Conservation (phyloP, 2,888 invertebrate genomes). For the Psylliodes chrysocephalus region DNA sequence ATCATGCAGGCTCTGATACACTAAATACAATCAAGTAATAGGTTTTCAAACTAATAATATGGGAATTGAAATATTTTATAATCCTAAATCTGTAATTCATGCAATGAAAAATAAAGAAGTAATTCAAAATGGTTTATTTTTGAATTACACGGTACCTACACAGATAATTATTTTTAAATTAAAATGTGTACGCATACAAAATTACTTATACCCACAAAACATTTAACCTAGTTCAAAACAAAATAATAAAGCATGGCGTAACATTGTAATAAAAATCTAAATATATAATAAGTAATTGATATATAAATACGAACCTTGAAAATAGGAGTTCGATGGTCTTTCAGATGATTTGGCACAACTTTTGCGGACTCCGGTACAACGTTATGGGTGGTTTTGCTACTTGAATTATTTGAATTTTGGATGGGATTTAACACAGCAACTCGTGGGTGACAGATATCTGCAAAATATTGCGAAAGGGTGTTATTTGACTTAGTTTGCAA, state of each 20-base stretch:
- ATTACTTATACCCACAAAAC: neutral
- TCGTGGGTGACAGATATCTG: slow-evolving; percentile 32
- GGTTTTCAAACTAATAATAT: slow-evolving; percentile 11
- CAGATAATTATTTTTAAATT: neutral
- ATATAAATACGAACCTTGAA: slow-evolving; percentile 20
- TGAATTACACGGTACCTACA: neutral
- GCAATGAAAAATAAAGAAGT: too few relatives aligned
- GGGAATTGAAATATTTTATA: too few relatives aligned
- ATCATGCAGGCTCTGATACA: slow-evolving; percentile 45
- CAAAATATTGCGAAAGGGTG: too few relatives aligned
- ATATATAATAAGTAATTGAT: neutral
- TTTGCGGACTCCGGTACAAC: slow-evolving; percentile 11
- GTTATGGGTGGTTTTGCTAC: neutral
- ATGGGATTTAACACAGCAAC: slow-evolving; percentile 31
- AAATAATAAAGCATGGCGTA: slow-evolving; percentile 4
- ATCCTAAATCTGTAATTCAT: too few relatives aligned
- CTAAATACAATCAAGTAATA: slow-evolving; percentile 37
- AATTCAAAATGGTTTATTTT: neutral
- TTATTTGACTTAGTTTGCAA: too few relatives aligned
- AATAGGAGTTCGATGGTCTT: slow-evolving; percentile 29
- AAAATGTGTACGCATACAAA: neutral
- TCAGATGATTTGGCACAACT: slow-evolving; percentile 18
- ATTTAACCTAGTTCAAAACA: neutral
- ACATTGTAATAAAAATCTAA: slow-evolving; percentile 13
- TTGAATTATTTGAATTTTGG: slow-evolving; percentile 25